These are phyloP conservation scores for Leptinotarsa lineolata DNA, from an alignment of 1,140 invertebrate genomes.

Conservation along the genomic window DNA sequence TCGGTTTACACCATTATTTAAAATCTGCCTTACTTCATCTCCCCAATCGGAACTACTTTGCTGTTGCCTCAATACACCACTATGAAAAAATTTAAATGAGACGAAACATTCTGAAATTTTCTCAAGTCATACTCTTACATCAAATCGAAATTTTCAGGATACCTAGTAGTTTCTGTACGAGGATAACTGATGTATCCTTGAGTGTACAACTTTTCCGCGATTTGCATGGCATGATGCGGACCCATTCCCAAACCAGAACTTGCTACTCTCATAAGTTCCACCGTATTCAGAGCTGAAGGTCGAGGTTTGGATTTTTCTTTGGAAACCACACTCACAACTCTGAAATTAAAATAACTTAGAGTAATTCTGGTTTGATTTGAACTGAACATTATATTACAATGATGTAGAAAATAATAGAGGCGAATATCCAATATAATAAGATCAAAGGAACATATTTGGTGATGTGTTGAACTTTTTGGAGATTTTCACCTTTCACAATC, in stretches of 20 bases:
- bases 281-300: conserved; percentile 93
- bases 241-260: conserved; percentile 92
- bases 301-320: conserved; percentile 84
- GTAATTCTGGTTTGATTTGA: conserved; percentile 13
- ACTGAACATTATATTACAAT: no score
- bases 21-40: conserved; percentile 67
- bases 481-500: no score
- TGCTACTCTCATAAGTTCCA: conserved; percentile 95
- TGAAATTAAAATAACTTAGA: conserved; percentile 52
- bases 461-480: no score
- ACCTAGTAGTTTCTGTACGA: conserved; percentile 94
- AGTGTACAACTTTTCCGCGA: conserved; percentile 89
- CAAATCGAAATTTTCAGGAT: conserved; percentile 94
- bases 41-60: conserved; percentile 78
- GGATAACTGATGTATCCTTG: conserved; percentile 96
- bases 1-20: conserved; percentile 69
- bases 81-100: conserved; percentile 50
- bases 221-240: conserved; percentile 95
- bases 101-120: conserved; percentile 9
- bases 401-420: no score
- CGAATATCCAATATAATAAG: no score
- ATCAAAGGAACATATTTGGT: no score
- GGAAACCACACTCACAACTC: conserved; percentile 71
- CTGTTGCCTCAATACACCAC: conserved; percentile 74
- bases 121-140: conserved; percentile 62